phyloP scores from a whole-genome alignment of 1,140 invertebrate genomes.

The Dysdera silvatica region DNA sequence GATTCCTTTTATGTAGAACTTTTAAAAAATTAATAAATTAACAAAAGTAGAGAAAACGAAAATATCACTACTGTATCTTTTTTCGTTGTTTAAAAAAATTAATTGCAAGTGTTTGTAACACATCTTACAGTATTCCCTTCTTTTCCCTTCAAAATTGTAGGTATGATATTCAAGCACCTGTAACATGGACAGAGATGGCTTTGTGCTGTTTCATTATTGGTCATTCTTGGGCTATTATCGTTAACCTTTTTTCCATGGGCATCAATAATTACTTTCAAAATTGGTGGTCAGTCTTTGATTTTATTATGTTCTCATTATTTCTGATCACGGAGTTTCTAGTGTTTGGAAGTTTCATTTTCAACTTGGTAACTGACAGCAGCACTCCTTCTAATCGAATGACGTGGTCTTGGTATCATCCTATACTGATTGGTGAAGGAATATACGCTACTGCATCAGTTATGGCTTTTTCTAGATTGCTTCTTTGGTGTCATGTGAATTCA shows the following conservation, averaged over 20 bases:
- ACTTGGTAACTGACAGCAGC: not conserved
- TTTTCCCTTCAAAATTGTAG: not conserved
- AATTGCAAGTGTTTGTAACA: too few relatives aligned
- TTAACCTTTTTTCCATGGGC: slow-evolving; percentile 17
- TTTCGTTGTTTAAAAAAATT: too few relatives aligned
- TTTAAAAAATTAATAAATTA: too few relatives aligned
- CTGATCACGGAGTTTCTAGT: slow-evolving; percentile 24
- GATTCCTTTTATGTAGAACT: too few relatives aligned
- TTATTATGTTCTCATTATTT: slow-evolving; percentile 28
- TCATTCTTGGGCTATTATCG: slow-evolving; percentile 23
- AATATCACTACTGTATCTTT: too few relatives aligned
- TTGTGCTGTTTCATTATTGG: slow-evolving; percentile 24
- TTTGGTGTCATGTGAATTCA: slow-evolving; percentile 52
- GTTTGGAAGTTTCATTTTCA: slow-evolving; percentile 19
- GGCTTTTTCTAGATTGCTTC: slow-evolving; percentile 45
- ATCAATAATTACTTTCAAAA: slow-evolving; percentile 26
- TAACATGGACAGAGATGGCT: slow-evolving; percentile 25
- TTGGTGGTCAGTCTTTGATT: slow-evolving; percentile 27
- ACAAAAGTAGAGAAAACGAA: too few relatives aligned
- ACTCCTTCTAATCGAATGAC: slow-evolving; percentile 7
- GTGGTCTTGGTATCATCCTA: slow-evolving; percentile 31
- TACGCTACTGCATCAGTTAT: slow-evolving; percentile 29
- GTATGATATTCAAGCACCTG: slow-evolving; percentile 17
- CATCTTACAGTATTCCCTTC: not conserved
- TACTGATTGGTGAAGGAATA: slow-evolving; percentile 29